phyloP scores from a whole-genome alignment of 2,888 invertebrate species.

The Andrena bucephala region DNA sequence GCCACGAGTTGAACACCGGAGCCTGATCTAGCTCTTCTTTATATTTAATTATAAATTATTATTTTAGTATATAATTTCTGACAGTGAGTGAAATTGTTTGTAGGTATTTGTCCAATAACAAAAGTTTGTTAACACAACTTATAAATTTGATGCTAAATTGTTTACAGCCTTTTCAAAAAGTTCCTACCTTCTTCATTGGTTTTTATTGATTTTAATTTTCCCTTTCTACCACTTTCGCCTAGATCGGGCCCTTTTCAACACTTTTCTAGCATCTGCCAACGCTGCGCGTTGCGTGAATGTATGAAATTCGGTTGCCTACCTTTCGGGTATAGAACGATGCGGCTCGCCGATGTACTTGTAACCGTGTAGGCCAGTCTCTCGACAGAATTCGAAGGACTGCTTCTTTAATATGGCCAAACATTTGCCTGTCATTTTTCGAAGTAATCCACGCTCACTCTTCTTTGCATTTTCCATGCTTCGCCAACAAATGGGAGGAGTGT shows the following conservation, averaged over 20 bases:
- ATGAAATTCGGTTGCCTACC: constrained; percentile 83
- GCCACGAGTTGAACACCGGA: no score
- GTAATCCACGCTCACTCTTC: not conserved
- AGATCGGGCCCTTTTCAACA: not conserved
- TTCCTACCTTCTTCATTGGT: no score
- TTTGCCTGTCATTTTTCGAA: not conserved
- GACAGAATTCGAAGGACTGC: constrained; percentile 87
- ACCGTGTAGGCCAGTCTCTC: constrained; percentile 90
- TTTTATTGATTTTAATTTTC: no score
- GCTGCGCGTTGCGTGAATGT: not conserved
- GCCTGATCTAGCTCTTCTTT: no score
- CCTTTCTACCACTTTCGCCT: no score
- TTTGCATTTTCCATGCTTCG: constrained; percentile 30
- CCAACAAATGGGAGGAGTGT: not conserved
- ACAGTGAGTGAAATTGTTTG: no score
- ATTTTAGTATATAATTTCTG: no score
- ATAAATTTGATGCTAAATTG: no score
- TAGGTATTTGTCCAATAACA: no score
- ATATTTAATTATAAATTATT: no score
- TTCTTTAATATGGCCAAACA: constrained; percentile 62
- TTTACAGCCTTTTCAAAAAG: no score
- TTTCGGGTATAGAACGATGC: constrained; percentile 86
- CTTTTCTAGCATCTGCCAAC: constrained; percentile 24
- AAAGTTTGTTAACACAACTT: no score
- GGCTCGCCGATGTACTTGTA: constrained; percentile 89